These are phyloP conservation scores for Leucania comma DNA, from an alignment of 2,888 invertebrate species.

Conservation along the genomic window DNA sequence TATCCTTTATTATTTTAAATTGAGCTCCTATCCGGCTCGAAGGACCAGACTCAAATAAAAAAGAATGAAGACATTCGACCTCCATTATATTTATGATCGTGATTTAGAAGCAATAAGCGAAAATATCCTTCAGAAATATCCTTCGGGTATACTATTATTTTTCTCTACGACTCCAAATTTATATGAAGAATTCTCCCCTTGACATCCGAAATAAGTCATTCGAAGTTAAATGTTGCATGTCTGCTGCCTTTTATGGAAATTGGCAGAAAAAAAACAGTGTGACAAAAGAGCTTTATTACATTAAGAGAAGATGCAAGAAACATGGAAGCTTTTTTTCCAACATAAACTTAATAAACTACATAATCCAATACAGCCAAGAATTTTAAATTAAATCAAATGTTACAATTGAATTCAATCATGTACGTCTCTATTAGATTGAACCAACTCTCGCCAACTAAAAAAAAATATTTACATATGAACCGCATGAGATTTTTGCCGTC, in stretches of 20 bases:
- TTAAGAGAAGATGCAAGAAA: background rate
- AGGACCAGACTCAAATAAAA: conserved; percentile 64
- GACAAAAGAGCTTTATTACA: background rate
- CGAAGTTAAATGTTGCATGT: conserved; percentile 31
- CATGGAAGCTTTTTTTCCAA: conserved; percentile 2
- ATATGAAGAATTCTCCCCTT: conserved; percentile 20
- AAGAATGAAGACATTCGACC: conserved; percentile 75
- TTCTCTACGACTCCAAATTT: conserved; percentile 21
- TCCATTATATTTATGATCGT: conserved; percentile 75
- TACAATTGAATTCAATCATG: background rate
- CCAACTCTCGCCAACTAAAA: conserved; percentile 16
- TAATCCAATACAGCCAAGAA: background rate
- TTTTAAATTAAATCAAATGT: background rate
- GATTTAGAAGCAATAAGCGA: conserved; percentile 66
- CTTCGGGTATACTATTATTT: conserved; percentile 42
- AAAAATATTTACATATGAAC: conserved; percentile 24
- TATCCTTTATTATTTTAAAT: conserved; percentile 51
- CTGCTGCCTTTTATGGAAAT: conserved; percentile 19
- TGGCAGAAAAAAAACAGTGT: conserved; percentile 7
- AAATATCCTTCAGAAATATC: conserved; percentile 50
- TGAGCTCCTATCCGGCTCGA: conserved; percentile 48
- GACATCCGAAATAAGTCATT: conserved; percentile 48
- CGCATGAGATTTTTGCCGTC: conserved; percentile 18
- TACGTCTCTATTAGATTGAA: conserved; percentile 8
- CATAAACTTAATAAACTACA: background rate